Base-by-base conservation (phyloP, 1,140 invertebrate species). In the Brachionus rotundiformis region DNA sequence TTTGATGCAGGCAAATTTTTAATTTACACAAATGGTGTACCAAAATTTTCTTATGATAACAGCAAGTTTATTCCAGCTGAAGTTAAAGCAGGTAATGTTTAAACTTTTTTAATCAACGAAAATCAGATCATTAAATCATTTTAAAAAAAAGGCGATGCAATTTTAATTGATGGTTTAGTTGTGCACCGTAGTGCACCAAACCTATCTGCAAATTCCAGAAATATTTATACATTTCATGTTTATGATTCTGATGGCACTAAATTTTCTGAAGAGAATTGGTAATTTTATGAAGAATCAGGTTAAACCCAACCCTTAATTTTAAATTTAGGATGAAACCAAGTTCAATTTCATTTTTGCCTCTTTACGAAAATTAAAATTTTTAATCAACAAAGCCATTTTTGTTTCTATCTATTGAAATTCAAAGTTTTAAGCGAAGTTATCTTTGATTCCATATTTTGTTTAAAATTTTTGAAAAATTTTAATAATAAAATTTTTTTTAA, bases 151-250 rank as follows among this genome's bases (percentile, higher is more conserved):
- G 94, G 96, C 44, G 91, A 93, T 1, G 92, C 93, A 82, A 91
- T 98, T 59, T 85, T 98, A 5, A 93, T 99, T 65, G 92, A 98
- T 85, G 95, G 95, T 0, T 91, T 94, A 86, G 94, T 98, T 1
- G 92, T 98, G 0, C 96, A 98, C 86, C 93, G 92, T 85, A 98
- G 95, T 85, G 92, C 93, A 49, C 87, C 90, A 6, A 99, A 98
- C 86, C 91, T 89, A 76, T 96, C 94, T 0, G 84, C 90, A 0
- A 91, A 92, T 75, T 92, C 94, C n/a, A 90, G 96, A 76, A 93
- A 95, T 83, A 94, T 94, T 2, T 98, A 98, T 87, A 98, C 96
- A 4, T 98, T 96, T 73, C 81, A 81, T 81, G 54, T 81, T n/a
- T 63, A 63, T 68, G 79, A 81, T 31, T 13, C 54, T n/a, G 16